Percentiles rank a stretch among this genome's conserved stretches.
These are phyloP conservation scores for Apamea crenata DNA, from an alignment of 2,888 invertebrate species.

Conservation along the genomic window DNA sequence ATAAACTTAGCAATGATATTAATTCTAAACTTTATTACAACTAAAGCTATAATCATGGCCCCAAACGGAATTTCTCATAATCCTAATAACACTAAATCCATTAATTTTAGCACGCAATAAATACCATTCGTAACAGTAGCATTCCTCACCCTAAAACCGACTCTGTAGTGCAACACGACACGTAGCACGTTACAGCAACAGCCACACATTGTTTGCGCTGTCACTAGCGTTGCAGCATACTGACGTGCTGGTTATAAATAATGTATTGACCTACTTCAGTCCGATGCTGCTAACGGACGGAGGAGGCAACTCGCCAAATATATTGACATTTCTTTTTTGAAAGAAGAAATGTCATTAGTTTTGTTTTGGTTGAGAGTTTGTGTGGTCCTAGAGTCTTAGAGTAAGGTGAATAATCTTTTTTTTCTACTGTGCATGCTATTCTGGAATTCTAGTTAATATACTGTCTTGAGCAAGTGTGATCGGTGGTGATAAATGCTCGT, in stretches of 20 bases:
- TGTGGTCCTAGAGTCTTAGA: neutral
- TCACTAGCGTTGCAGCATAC: slow-evolving; percentile 68
- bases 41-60: neutral
- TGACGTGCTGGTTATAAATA: slow-evolving; percentile 85
- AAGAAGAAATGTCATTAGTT: slow-evolving; percentile 26
- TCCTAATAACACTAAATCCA: slow-evolving; percentile 2
- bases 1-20: slow-evolving; percentile 1
- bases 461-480: neutral
- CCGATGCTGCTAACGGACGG: slow-evolving; percentile 33
- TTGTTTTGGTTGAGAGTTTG: neutral
- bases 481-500: neutral
- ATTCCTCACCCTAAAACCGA: neutral
- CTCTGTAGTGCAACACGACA: slow-evolving; percentile 21
- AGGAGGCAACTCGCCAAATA: slow-evolving; percentile 59
- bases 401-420: neutral
- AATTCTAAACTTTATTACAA: slow-evolving; percentile 5
- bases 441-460: neutral
- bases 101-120: slow-evolving; percentile 16
- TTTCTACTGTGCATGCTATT: neutral
- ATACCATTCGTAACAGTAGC: neutral
- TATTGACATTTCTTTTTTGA: slow-evolving; percentile 58
- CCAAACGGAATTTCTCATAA: neutral
- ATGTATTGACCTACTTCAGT: slow-evolving; percentile 85
- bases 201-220: slow-evolving; percentile 62
- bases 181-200: slow-evolving; percentile 47